Evolutionary conservation across 1,140 invertebrate species (phyloP).

Genomic region (Plodia interpunctella): DNA sequence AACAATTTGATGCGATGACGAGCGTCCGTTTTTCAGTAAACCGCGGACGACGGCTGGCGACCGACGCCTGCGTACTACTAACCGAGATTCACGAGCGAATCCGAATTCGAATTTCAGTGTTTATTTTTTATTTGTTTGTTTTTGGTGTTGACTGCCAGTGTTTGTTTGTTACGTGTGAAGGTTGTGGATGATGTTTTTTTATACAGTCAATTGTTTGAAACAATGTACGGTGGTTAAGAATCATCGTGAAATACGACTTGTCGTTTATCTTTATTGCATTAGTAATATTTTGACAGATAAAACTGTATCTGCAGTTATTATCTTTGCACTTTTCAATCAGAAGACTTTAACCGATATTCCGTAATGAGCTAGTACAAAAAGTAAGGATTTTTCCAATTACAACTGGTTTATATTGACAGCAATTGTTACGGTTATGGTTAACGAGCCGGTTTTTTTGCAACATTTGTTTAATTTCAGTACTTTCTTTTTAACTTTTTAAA

Average conservation of each 20-base stretch:
- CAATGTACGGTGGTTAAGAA: background rate
- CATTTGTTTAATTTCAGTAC: too few relatives aligned
- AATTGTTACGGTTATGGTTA: background rate
- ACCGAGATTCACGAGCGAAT: constrained; percentile 32
- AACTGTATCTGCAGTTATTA: background rate
- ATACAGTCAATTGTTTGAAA: background rate
- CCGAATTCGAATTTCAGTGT: constrained; percentile 34
- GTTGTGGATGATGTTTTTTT: constrained; percentile 16
- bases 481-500: too few relatives aligned
- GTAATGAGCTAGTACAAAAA: constrained; percentile 3
- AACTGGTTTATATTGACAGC: background rate
- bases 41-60: constrained; percentile 45
- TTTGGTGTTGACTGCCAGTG: constrained; percentile 44
- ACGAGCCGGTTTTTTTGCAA: background rate
- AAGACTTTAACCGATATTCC: constrained; percentile 20
- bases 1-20: constrained; percentile 36
- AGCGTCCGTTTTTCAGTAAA: constrained; percentile 46
- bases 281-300: constrained; percentile 11
- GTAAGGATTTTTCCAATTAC: background rate
- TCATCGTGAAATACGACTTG: background rate
- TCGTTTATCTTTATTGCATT: constrained; percentile 9
- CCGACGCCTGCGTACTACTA: constrained; percentile 30
- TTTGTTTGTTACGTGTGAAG: constrained; percentile 27
- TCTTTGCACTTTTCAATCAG: constrained; percentile 7
- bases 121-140: constrained; percentile 4